phyloP scores from a whole-genome alignment of 2,797 vertebrate species.

The Eulemur rubriventer region DNA sequence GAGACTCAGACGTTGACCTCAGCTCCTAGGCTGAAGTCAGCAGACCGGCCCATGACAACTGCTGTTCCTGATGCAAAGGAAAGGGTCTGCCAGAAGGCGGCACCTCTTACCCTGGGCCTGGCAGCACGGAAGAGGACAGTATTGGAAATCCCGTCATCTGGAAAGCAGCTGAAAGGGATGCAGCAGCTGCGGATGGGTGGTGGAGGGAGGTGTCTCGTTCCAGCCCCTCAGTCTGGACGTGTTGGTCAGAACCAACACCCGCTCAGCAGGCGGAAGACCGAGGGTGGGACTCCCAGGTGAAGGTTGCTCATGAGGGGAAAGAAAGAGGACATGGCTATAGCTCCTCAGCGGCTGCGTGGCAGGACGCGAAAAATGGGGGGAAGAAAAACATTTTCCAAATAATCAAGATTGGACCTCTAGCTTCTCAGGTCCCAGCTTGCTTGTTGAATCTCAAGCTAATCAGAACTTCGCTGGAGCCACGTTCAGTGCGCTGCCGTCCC shows the following conservation, averaged over 20 bases:
- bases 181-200: conserved; percentile 93
- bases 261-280: conserved; percentile 91
- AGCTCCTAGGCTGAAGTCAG: conserved; percentile 89
- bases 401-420: conserved; percentile 92
- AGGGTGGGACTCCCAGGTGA: conserved; percentile 90
- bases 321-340: conserved; percentile 88
- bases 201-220: conserved; percentile 96
- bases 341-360: conserved; percentile 91
- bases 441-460: conserved; percentile 90
- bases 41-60: conserved; percentile 94
- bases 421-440: conserved; percentile 88
- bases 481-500: conserved; percentile 97
- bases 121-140: conserved; percentile 87
- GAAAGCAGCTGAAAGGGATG: conserved; percentile 96
- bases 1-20: conserved; percentile 95
- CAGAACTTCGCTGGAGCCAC: conserved; percentile 97
- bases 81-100: conserved; percentile 88
- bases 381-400: conserved; percentile 89
- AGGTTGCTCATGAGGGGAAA: conserved; percentile 88
- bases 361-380: conserved; percentile 92
- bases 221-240: conserved; percentile 92
- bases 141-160: conserved; percentile 82
- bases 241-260: conserved; percentile 91
- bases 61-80: conserved; percentile 89
- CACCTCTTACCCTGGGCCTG: conserved; percentile 82